phyloP scores from a whole-genome alignment of 2,113 vertebrate genomes.

The Actenoides lindsayi region DNA sequence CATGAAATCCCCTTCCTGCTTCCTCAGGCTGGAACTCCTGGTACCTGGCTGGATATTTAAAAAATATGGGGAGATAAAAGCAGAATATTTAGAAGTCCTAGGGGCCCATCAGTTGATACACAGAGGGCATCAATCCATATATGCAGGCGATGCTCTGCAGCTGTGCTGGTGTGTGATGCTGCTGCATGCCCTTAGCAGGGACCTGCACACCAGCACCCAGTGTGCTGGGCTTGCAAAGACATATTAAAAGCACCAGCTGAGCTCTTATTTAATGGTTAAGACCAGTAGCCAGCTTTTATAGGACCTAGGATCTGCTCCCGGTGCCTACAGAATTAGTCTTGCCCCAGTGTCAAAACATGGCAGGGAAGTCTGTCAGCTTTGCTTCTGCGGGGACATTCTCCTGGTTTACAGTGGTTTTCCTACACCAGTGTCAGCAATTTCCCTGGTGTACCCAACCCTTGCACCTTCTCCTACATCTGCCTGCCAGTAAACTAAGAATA shows the following conservation, averaged over 20 bases:
- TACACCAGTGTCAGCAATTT: not conserved
- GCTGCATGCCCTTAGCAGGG: not conserved
- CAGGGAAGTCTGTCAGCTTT: not conserved
- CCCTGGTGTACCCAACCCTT: not conserved
- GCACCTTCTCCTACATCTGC: not conserved
- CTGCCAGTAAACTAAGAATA: not conserved
- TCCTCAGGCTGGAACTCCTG: not conserved
- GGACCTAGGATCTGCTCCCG: not conserved
- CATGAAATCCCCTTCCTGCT: not conserved
- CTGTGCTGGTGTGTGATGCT: rapidly evolving
- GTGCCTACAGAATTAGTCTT: not conserved
- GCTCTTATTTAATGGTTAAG: not conserved
- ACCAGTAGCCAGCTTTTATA: not conserved
- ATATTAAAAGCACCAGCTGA: not conserved
- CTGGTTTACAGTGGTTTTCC: not conserved
- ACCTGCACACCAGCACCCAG: rapidly evolving
- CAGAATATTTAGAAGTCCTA: not conserved
- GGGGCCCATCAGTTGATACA: not conserved
- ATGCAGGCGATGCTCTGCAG: rapidly evolving
- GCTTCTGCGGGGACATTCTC: not conserved
- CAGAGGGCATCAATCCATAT: rapidly evolving
- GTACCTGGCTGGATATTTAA: not conserved
- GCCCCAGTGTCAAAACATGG: rapidly evolving
- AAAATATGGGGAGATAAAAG: not conserved
- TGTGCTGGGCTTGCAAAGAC: not conserved